A percentile compares a stretch with the other conserved stretches of the same genome.
phyloP scores from a whole-genome alignment of 1,140 invertebrate species.

The Calephelis virginiensis region DNA sequence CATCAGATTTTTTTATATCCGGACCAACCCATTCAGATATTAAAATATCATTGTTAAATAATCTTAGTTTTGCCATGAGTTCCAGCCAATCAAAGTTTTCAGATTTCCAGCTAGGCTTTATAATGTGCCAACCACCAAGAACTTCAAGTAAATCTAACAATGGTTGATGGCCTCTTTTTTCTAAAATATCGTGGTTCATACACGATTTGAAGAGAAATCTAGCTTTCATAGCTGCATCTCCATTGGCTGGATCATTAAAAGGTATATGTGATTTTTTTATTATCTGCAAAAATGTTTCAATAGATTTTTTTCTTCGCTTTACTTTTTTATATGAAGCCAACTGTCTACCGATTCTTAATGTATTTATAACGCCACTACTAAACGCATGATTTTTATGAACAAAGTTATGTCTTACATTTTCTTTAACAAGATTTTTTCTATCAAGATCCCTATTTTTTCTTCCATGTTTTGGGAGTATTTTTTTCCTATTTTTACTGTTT shows the following conservation, averaged over 20 bases:
- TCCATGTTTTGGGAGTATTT: conserved; percentile 37
- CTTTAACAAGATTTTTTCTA: not conserved
- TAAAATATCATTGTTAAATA: conserved; percentile 91
- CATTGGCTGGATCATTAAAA: conserved; percentile 41
- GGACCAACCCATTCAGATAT: conserved; percentile 92
- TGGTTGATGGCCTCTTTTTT: conserved; percentile 84
- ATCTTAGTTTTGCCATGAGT: conserved; percentile 85
- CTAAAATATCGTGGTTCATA: conserved; percentile 87
- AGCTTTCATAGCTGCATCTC: conserved; percentile 84
- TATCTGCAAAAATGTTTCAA: conserved; percentile 28
- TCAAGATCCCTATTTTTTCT: conserved; percentile 25
- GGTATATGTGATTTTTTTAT: conserved; percentile 27
- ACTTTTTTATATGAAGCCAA: conserved; percentile 24
- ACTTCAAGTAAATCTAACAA: conserved; percentile 84
- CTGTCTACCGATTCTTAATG: not conserved
- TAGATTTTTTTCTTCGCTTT: conserved; percentile 33
- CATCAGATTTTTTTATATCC: conserved; percentile 92
- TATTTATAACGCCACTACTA: not conserved
- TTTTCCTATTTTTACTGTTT: conserved; percentile 37
- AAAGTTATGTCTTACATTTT: not conserved
- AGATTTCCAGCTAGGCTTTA: conserved; percentile 82
- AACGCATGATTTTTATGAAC: not conserved
- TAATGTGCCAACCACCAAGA: conserved; percentile 92
- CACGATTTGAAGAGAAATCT: conserved; percentile 91
- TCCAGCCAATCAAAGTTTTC: conserved; percentile 86